Base-by-base conservation (phyloP, 1,140 invertebrate genomes). In the Dinoponera quadriceps region DNA sequence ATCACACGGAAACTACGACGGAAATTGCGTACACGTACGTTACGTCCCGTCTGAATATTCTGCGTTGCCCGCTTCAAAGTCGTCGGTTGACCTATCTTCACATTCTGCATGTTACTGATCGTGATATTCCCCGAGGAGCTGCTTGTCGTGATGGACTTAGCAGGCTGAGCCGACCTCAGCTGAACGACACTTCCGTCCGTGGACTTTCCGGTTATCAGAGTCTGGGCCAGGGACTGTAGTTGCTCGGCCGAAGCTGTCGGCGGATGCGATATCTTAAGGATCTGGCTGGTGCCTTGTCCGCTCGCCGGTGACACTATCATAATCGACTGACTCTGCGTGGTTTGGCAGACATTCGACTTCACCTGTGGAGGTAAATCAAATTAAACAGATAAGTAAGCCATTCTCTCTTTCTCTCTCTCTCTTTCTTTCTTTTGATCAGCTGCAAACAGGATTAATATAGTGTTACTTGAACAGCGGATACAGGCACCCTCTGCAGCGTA, bases 241-340 rank as follows among this genome's bases (percentile, higher is more conserved):
- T 95, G 94, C 69, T 92, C 90, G 4, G 90, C 85, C 0, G 94
- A 94, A 57, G 93, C 91, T 25, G 91, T 89, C 3, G 93, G 85
- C n/a, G 94, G 93, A 86, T 94, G 94, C 1, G 93, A 94, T 86
- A 94, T 94, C 90, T 94, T 94, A 16, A 94, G 75, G 54, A 94
- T 93, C 88, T 94, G 93, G 85, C 93, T 93, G 14, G 92, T 82
- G 1, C 93, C 93, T 83, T 93, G 92, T 49, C 93, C 93, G 49
- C 91, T 86, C 16, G 92, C 92, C 22, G 94, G 93, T 29, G 93
- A 93, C 0, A 94, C 93, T 78, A 94, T 94, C 94, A 94, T 94
- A 22, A 94, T 94, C 13, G 94, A 94, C 59, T 94, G 94, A 84
- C 92, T 94, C 63, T 94, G 94, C 2, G 90, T 86, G 0, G 89